Evolutionary conservation across 2,888 invertebrate genomes (phyloP).

Genomic region (Melanostoma mellinum): DNA sequence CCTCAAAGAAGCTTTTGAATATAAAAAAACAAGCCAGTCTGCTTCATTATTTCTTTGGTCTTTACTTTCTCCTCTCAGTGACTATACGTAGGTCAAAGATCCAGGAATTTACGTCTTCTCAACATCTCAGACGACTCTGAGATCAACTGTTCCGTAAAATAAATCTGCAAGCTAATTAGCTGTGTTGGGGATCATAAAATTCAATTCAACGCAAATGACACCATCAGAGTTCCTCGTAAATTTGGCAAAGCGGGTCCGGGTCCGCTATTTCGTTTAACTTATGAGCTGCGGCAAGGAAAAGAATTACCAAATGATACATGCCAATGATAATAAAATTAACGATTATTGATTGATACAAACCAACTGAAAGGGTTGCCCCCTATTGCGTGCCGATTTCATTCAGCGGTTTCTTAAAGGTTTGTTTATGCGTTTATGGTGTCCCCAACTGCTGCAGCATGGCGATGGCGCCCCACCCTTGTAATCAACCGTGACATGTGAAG

Average conservation of each 20-base stretch:
- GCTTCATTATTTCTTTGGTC: no score
- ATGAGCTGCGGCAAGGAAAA: constrained; percentile 15
- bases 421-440: not conserved
- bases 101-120: not conserved
- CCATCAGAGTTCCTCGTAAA: constrained; percentile 45
- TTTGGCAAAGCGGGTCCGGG: constrained; percentile 5
- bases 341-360: constrained; percentile 60
- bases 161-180: constrained; percentile 57
- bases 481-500: constrained; percentile 48
- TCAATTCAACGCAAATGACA: constrained; percentile 27
- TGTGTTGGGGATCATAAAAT: constrained; percentile 37
- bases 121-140: not conserved
- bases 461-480: constrained; percentile 27
- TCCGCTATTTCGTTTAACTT: constrained; percentile 17
- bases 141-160: constrained; percentile 48
- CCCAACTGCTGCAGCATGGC: constrained; percentile 17
- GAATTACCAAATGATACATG: constrained; percentile 42
- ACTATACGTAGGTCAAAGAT: constrained; percentile 25
- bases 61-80: constrained; percentile 23
- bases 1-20: no score
- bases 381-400: constrained; percentile 56
- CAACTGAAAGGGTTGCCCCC: constrained; percentile 22
- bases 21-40: no score
- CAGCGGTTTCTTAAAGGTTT: constrained; percentile 17
- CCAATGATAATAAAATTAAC: constrained; percentile 61